These are phyloP conservation scores for Ailuropoda melanoleuca DNA, from an alignment of 2,113 vertebrate genomes.

Conservation along the genomic window DNA sequence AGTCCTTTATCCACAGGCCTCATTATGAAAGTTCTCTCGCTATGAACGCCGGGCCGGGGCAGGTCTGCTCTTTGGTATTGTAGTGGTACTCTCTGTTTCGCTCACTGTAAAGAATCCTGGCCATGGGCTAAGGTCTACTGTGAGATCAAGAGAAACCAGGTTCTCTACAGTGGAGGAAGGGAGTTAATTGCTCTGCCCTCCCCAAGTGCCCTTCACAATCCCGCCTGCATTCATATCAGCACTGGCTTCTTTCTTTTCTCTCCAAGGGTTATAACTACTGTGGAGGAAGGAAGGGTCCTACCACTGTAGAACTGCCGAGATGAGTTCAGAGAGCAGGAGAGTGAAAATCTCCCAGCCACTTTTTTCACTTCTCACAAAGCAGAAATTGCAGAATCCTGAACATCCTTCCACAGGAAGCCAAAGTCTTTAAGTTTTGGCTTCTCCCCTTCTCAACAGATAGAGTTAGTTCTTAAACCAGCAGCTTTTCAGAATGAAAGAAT, in stretches of 20 bases:
- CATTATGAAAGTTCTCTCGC: slow-evolving; percentile 75
- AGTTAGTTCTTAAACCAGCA: not conserved
- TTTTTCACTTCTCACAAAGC: not conserved
- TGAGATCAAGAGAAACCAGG: slow-evolving; percentile 73
- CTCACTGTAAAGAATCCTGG: slow-evolving; percentile 67
- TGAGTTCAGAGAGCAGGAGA: not conserved
- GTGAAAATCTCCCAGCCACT: not conserved
- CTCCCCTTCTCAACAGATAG: not conserved
- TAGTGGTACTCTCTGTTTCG: slow-evolving; percentile 48
- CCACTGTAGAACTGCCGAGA: not conserved
- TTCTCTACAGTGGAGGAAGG: slow-evolving; percentile 57
- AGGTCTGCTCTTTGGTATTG: slow-evolving; percentile 57
- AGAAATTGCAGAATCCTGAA: not conserved
- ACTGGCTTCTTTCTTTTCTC: slow-evolving; percentile 58
- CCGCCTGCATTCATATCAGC: slow-evolving; percentile 54
- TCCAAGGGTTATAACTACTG: slow-evolving; percentile 10
- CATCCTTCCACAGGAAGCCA: not conserved
- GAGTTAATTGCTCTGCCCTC: slow-evolving; percentile 69
- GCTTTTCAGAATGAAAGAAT: not conserved
- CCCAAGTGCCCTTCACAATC: slow-evolving; percentile 56
- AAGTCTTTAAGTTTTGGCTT: not conserved
- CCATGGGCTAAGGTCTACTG: slow-evolving; percentile 70
- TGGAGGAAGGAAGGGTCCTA: not conserved
- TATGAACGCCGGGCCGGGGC: slow-evolving; percentile 54
- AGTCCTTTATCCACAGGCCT: slow-evolving; percentile 68